A percentile compares a stretch with the other conserved stretches of the same genome.
Conservation (phyloP, 2,113 vertebrate genomes). For the Sardina pilchardus region DNA sequence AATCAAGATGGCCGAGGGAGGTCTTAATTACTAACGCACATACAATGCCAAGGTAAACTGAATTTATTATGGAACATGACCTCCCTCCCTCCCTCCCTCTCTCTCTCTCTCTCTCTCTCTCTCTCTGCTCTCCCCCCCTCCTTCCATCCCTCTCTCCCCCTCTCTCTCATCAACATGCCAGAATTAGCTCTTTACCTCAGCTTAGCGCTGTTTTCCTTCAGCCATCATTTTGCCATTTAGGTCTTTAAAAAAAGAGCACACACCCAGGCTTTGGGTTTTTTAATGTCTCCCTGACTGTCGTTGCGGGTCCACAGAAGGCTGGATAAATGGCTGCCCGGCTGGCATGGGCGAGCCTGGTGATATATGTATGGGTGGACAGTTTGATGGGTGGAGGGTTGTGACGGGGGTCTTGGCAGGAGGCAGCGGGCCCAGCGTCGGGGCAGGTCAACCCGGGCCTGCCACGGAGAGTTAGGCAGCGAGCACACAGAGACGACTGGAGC, state of each 20-base stretch:
- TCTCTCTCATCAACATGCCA: background rate
- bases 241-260: background rate
- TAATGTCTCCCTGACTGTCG: background rate
- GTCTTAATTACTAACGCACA: conserved; percentile 3
- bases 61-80: background rate
- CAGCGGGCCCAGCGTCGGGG: conserved; percentile 4
- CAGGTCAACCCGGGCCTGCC: background rate
- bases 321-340: background rate
- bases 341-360: background rate
- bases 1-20: conserved; percentile 3
- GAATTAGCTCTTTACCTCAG: background rate
- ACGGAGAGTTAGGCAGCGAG: conserved; percentile 8
- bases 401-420: background rate
- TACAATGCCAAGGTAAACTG: conserved; percentile 12
- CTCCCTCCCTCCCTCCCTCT: background rate
- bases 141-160: background rate
- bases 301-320: background rate
- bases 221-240: background rate
- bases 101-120: background rate
- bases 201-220: background rate
- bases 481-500: background rate
- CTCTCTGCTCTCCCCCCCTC: background rate
- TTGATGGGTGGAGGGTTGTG: background rate
- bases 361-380: conserved; percentile 11
- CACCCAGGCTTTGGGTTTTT: background rate